Evolutionary conservation across 2,797 vertebrate genomes (phyloP), one percentile per base, ranked within the genome.

Genomic region (Cephalopachus bancanus): DNA sequence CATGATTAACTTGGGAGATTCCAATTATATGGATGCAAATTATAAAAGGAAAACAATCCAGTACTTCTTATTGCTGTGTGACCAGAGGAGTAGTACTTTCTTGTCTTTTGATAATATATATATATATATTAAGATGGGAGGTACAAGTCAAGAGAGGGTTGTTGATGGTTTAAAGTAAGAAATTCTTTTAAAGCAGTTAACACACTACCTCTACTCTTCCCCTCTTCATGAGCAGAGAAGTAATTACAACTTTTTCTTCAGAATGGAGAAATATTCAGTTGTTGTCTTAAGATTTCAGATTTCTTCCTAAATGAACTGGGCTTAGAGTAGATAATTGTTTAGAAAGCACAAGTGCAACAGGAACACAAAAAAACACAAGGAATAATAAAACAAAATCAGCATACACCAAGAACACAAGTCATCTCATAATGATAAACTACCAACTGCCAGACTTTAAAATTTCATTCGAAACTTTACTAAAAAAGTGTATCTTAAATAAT

Each of bases 381-480:
- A 57, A 86, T 83, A 57, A 67, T 59, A 22, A 90, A 65, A 76
- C 4, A 88, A 80, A 64, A n/a, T 6, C 37, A 84, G 20, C 51
- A 57, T 83, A 89, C 12, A 59, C 28, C 22, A 88, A 65, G 20
- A 64, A 88, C 53, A 12, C n/a, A 65, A 65, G 3, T 80, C 30
- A 79, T 55, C 71, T 80, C 28, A 65, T 69, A n/a, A 51, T 53
- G 15, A 91, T 55, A 88, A 83, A 78, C 55, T 81, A 60, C 3
- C 30, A 80, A 14, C 20, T 3, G 49, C 62, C 26, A 51, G 33
- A 10, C 22, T 60, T 84, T 67, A 94, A 44, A 85, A 74, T 86
- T 95, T 92, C 53, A 78, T 53, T 91, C 88, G 55, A 76, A 65
- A 81, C 17, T 53, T 59, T 71, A 65, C 10, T 62, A 92, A 12